These are phyloP conservation scores for Dunckerocampus dactyliophorus DNA, from an alignment of 2,113 vertebrate species.

Conservation along the genomic window DNA sequence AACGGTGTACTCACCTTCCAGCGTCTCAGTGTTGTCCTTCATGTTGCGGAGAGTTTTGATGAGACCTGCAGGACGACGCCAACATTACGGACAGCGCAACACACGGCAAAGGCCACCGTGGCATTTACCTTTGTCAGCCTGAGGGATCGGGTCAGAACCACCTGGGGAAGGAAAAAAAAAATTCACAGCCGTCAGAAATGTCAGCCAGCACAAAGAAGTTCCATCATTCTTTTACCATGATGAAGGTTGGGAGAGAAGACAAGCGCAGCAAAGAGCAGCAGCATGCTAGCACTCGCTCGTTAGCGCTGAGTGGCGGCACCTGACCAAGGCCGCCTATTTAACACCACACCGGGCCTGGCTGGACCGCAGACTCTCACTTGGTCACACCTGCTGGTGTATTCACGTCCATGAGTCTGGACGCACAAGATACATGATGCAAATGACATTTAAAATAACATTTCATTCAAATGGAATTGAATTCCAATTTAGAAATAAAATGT, in stretches of 20 bases:
- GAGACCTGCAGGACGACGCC: not conserved
- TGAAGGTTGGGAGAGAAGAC: not conserved
- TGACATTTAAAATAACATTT: too few species aligned
- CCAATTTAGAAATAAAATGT: too few species aligned
- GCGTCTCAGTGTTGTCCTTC: not conserved
- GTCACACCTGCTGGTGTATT: too few species aligned
- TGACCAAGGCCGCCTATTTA: not conserved
- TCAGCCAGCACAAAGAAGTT: too few species aligned
- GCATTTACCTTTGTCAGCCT: not conserved
- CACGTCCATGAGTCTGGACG: too few species aligned
- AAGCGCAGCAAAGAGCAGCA: not conserved
- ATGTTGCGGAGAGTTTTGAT: not conserved
- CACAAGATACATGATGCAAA: too few species aligned
- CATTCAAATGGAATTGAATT: too few species aligned
- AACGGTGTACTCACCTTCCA: not conserved
- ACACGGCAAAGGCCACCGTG: not conserved
- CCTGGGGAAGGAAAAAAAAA: too few species aligned
- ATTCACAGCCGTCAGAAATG: not conserved
- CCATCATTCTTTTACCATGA: not conserved
- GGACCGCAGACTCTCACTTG: too few species aligned
- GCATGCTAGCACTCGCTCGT: not conserved
- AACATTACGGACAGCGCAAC: too few species aligned
- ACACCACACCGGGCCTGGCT: too few species aligned
- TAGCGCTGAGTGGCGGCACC: not conserved
- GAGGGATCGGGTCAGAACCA: not conserved